Conservation (phyloP, 1,140 invertebrate species). For the Stegodyphus dumicola region DNA sequence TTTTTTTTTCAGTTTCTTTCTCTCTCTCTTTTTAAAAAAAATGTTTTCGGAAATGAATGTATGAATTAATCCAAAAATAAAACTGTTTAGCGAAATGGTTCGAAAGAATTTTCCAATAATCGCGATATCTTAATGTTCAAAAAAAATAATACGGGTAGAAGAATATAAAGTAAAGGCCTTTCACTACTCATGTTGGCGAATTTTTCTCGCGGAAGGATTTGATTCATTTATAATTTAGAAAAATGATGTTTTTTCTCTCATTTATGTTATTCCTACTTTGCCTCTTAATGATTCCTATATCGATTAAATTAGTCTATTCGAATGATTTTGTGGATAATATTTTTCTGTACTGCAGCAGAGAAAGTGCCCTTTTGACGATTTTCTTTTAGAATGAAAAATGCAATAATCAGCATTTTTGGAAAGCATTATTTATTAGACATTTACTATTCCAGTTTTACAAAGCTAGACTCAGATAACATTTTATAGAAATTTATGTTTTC, state of each 20-base stretch:
- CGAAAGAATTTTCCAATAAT: constrained; percentile 53
- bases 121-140: constrained; percentile 36
- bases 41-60: neutral
- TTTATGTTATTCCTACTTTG: neutral
- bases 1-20: too few species aligned
- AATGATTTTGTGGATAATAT: too few species aligned
- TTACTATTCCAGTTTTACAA: too few species aligned
- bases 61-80: constrained; percentile 50
- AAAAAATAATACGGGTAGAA: constrained; percentile 19
- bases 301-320: too few species aligned
- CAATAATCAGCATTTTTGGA: too few species aligned
- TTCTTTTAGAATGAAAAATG: too few species aligned
- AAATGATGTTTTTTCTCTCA: constrained; percentile 31
- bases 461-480: too few species aligned
- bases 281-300: too few species aligned
- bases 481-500: too few species aligned
- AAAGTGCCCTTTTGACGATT: too few species aligned
- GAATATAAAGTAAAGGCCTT: neutral
- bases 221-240: constrained; percentile 61
- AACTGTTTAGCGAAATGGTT: constrained; percentile 52
- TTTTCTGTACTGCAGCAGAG: too few species aligned
- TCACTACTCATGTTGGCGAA: constrained; percentile 36
- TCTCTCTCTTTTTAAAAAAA: neutral
- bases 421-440: too few species aligned
- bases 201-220: constrained; percentile 40